These are phyloP conservation scores for Apis dorsata DNA, from an alignment of 1,140 invertebrate genomes.

Conservation along the genomic window DNA sequence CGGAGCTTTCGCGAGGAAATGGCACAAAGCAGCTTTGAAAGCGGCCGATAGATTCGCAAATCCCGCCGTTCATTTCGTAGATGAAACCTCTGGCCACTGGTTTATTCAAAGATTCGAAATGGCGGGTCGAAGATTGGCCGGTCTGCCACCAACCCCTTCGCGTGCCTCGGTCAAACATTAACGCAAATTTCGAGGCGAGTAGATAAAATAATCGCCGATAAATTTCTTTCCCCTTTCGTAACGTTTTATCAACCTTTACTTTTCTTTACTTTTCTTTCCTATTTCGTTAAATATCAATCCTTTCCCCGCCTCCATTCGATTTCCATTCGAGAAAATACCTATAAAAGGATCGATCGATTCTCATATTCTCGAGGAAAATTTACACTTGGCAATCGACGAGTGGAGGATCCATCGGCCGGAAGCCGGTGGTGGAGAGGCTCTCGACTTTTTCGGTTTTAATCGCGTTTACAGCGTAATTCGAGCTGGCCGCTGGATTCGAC, in stretches of 20 bases:
- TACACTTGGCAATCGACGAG: no score
- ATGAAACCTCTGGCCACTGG: conserved; percentile 16
- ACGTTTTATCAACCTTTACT: no score
- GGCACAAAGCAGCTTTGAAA: conserved; percentile 25
- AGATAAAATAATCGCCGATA: no score
- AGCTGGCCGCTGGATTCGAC: conserved; percentile 18
- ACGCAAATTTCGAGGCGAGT: no score
- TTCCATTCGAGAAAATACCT: no score
- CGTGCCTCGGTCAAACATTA: conserved; percentile 5
- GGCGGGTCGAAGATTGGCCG: background rate
- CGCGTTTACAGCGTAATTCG: conserved; percentile 34
- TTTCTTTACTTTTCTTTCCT: no score
- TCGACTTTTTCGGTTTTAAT: conserved; percentile 40
- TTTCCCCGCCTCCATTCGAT: no score
- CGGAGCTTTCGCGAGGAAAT: conserved; percentile 1
- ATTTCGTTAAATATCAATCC: no score
- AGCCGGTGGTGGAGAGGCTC: conserved; percentile 1
- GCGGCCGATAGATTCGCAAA: background rate
- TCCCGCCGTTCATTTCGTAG: conserved; percentile 19
- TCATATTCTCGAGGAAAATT: background rate
- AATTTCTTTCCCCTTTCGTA: no score
- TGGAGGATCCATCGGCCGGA: background rate
- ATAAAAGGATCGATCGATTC: background rate
- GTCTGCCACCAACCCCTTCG: background rate
- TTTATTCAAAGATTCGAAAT: conserved; percentile 31